Percentiles rank a stretch among this genome's conserved stretches.
phyloP scores from a whole-genome alignment of 2,888 invertebrate genomes.

The Timema podura region DNA sequence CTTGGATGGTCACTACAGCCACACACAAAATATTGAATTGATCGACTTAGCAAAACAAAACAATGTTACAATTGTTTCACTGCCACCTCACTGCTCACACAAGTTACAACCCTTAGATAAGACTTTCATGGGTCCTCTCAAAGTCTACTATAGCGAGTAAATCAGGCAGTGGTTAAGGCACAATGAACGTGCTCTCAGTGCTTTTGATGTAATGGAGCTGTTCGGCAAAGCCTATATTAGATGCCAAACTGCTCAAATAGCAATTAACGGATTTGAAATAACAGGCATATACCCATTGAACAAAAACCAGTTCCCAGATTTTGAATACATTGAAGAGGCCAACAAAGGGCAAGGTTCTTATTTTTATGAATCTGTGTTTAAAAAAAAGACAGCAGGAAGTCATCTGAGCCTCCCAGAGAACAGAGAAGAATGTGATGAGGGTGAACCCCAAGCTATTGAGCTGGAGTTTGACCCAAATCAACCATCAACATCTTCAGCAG shows the following conservation, averaged over 20 bases:
- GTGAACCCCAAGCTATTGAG: conserved; percentile 11
- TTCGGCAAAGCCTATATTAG: conserved; percentile 20
- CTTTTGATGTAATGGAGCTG: conserved; percentile 22
- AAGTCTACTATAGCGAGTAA: conserved; percentile 23
- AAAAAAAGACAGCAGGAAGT: conserved; percentile 22
- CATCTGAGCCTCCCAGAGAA: conserved; percentile 11
- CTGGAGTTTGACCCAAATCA: conserved; percentile 23
- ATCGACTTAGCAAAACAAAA: conserved; percentile 24
- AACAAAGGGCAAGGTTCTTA: conserved; percentile 24
- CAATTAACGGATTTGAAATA: conserved; percentile 24
- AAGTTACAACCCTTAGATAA: conserved; percentile 24
- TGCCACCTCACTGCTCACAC: background rate
- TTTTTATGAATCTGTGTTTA: conserved; percentile 24
- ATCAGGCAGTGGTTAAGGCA: conserved; percentile 21
- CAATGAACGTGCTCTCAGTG: conserved; percentile 21
- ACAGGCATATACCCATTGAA: conserved; percentile 24
- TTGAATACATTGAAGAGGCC: conserved; percentile 27
- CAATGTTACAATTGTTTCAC: conserved; percentile 22
- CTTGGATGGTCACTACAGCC: conserved; percentile 25
- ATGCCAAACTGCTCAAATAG: conserved; percentile 23
- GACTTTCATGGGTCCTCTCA: conserved; percentile 25
- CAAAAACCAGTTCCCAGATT: conserved; percentile 25
- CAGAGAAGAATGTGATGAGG: conserved; percentile 20
- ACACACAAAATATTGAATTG: conserved; percentile 22
- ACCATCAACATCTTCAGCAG: conserved; percentile 26